Percentiles rank a stretch among this genome's conserved stretches.
Conservation (phyloP, 30 jellyfish, hydroid and myxozoan genomes). For the Turritopsis rubra region DNA sequence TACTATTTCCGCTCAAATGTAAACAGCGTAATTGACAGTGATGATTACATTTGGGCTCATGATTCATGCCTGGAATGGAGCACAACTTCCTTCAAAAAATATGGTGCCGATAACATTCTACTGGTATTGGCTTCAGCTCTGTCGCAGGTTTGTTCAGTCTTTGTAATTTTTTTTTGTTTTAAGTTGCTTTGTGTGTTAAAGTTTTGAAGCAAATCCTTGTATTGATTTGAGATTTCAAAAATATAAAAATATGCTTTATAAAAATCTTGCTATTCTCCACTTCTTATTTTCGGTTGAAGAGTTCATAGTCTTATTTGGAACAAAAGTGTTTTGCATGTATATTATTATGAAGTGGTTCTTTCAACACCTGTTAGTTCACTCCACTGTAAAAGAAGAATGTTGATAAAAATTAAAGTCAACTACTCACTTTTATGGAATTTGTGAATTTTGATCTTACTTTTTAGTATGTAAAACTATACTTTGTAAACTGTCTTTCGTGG, state of each 20-base stretch:
- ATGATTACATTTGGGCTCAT: conserved; percentile 81
- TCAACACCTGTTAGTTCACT: neutral
- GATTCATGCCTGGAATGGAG: conserved; percentile 73
- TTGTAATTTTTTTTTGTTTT: no score
- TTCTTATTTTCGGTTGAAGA: neutral
- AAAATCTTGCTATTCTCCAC: no score
- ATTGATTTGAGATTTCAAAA: no score
- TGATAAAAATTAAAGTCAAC: no score
- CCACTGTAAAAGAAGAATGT: neutral
- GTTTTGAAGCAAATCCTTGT: no score
- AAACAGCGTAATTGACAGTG: conserved; percentile 41
- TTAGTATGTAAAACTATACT: no score
- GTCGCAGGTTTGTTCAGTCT: conserved; percentile 10
- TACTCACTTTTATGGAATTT: neutral
- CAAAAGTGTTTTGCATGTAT: neutral
- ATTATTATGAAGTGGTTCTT: no score
- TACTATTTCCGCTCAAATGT: conserved; percentile 31
- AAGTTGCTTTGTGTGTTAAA: no score
- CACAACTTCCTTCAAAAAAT: conserved; percentile 33
- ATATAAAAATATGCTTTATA: no score
- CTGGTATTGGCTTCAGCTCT: neutral
- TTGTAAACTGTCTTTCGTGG: no score
- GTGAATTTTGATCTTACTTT: no score
- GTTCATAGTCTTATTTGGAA: neutral
- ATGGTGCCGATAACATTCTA: conserved; percentile 16